phyloP scores from a whole-genome alignment of 2,113 vertebrate genomes.

The Chamaetylas fuelleborni region DNA sequence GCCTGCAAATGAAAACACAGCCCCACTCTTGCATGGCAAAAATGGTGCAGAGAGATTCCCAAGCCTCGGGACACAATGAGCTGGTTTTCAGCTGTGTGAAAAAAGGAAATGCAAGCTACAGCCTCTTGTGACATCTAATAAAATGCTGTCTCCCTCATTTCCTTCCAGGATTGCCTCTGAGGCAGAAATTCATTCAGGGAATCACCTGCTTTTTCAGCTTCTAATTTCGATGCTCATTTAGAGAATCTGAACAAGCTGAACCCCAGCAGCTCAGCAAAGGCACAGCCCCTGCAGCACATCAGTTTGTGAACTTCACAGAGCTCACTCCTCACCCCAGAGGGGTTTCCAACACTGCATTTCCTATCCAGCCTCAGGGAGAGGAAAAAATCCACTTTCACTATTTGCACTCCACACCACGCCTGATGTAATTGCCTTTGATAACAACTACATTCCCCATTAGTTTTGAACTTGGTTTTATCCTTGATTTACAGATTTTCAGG shows the following conservation, averaged over 20 bases:
- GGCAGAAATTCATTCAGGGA: neutral
- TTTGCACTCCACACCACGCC: neutral
- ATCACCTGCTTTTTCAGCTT: neutral
- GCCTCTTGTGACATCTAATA: neutral
- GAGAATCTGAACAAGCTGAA: neutral
- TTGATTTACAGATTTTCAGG: neutral
- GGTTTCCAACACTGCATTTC: neutral
- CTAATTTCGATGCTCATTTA: neutral
- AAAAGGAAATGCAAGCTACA: neutral
- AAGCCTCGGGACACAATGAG: rapidly evolving
- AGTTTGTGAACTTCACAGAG: neutral
- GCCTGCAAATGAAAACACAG: neutral
- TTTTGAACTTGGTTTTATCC: neutral
- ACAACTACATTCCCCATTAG: rapidly evolving
- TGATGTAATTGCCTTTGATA: neutral
- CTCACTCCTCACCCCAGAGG: neutral
- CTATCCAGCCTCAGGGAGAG: neutral
- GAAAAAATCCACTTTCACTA: neutral
- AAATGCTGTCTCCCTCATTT: neutral
- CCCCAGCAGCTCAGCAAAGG: neutral
- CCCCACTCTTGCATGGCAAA: too few relatives aligned
- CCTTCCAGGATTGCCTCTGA: neutral
- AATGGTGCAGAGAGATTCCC: rapidly evolving
- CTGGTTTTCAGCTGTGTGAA: neutral
- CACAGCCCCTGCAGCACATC: neutral